Evolutionary conservation across 2,888 invertebrate genomes (phyloP), one percentile per base, ranked within the genome.

Genomic region (Hetaerina titia): DNA sequence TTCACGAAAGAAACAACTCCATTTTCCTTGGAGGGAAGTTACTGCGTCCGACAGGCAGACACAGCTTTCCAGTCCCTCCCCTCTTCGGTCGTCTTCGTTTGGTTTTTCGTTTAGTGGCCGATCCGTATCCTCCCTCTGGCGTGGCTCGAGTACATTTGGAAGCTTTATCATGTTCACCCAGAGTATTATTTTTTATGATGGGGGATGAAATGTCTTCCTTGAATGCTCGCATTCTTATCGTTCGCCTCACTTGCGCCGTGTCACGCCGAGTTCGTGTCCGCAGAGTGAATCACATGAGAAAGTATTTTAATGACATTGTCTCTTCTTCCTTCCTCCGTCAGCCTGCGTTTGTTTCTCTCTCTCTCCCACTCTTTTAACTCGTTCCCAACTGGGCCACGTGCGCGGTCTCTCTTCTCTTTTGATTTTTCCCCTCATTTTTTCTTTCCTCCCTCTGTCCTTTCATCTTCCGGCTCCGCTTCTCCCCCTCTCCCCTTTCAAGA

Each of bases 261-360:
- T 45, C 45, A 45, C 45, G 11, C 0, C 7, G 31, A 11, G 25
- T 81, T 13, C 81, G 31, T 22, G 13, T 2, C 81, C 31, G 31
- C 31, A 25, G 81, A 25, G 25, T 15, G 81, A 81, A 31, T 81
- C 81, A 81, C 81, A 31, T 11, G 69, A 69, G 69, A n/a, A 69
- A 69, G 69, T 81, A 81, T 31, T 31, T 9, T 81, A 81, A 81
- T 81, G 81, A 31, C 81, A 81, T 81, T 31, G 81, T 81, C 81
- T 81, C 81, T 31, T 31, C 22, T 81, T 81, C 25, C 25, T 81
- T 15, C 2, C 81, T 15, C 81, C 25, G 81, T 69, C 69, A 31
- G 81, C 81, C 31, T 31, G 25, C 7, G 81, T 31, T 81, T 81
- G 5, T 31, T 81, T 31, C 1, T 31, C 81, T 31, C 81, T 2